These are phyloP conservation scores for Drosophila eugracilis DNA, from an alignment of 1,140 invertebrate genomes.

Conservation along the genomic window DNA sequence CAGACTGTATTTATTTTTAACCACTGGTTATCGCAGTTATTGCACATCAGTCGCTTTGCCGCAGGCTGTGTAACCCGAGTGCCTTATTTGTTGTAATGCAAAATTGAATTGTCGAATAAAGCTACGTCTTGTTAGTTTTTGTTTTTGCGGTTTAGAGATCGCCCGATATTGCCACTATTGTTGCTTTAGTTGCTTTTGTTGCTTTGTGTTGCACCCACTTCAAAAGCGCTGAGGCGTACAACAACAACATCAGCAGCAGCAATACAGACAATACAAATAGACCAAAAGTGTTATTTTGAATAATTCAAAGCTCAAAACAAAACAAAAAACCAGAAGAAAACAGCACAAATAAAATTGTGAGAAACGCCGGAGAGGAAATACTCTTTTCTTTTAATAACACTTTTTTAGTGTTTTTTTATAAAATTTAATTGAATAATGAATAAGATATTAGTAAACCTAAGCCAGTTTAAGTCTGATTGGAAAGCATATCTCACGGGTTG, in stretches of 20 bases:
- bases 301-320: slow-evolving; percentile 77
- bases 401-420: not conserved
- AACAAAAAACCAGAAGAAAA: slow-evolving; percentile 38
- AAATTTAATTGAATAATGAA: too few species aligned
- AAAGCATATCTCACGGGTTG: not conserved
- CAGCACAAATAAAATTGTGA: slow-evolving; percentile 1
- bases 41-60: slow-evolving; percentile 14
- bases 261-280: slow-evolving; percentile 41
- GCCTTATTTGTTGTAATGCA: slow-evolving; percentile 53
- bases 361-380: slow-evolving; percentile 37
- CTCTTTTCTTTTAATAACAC: not conserved
- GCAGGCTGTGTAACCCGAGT: slow-evolving; percentile 38
- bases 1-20: not conserved
- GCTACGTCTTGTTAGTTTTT: slow-evolving; percentile 44
- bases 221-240: slow-evolving; percentile 71
- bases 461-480: too few species aligned
- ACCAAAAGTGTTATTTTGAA: slow-evolving; percentile 81
- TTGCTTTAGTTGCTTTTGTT: slow-evolving; percentile 27
- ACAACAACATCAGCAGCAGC: slow-evolving; percentile 41
- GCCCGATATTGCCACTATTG: slow-evolving; percentile 45
- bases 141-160: slow-evolving; percentile 68
- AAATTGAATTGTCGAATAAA: slow-evolving; percentile 74
- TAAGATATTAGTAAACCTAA: too few species aligned
- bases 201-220: slow-evolving; percentile 70
- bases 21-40: slow-evolving; percentile 8